phyloP scores from a whole-genome alignment of 2,797 vertebrate species.

The Microcaecilia unicolor region DNA sequence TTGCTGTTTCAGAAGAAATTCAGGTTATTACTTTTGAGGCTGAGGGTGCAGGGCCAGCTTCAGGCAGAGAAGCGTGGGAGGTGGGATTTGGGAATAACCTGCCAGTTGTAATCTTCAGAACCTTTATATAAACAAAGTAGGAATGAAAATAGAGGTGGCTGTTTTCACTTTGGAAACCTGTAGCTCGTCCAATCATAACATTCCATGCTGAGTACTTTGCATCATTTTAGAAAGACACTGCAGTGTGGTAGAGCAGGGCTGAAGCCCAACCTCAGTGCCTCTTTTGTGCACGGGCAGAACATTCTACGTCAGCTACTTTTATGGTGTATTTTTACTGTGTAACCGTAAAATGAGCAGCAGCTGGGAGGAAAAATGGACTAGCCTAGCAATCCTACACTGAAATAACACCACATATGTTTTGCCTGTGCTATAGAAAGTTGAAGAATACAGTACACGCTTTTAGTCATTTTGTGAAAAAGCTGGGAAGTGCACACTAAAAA shows the following conservation, averaged over 20 bases:
- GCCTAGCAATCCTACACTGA: slow-evolving; percentile 17
- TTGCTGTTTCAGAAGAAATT: slow-evolving; percentile 20
- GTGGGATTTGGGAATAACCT: slow-evolving; percentile 44
- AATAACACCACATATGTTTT: slow-evolving; percentile 10
- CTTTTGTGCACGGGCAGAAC: slow-evolving; percentile 30
- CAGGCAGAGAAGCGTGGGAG: slow-evolving; percentile 4
- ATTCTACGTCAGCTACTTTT: slow-evolving; percentile 16
- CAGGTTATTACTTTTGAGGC: slow-evolving; percentile 24
- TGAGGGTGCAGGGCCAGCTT: not conserved
- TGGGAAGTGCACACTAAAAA: too few species aligned
- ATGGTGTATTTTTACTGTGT: slow-evolving; percentile 29
- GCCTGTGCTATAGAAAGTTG: slow-evolving; percentile 10
- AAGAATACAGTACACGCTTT: slow-evolving; percentile 6
- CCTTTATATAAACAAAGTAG: slow-evolving; percentile 50
- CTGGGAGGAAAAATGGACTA: not conserved
- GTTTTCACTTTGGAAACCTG: slow-evolving; percentile 53
- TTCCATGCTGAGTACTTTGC: slow-evolving; percentile 25
- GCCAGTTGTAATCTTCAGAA: slow-evolving; percentile 45
- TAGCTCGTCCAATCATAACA: slow-evolving; percentile 55
- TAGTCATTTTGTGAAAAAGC: too few species aligned
- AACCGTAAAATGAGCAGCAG: slow-evolving; percentile 3
- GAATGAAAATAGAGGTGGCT: slow-evolving; percentile 49
- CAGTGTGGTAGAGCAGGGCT: slow-evolving; percentile 28
- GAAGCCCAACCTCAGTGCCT: slow-evolving; percentile 28
- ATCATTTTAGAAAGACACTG: slow-evolving; percentile 48